Percentiles rank a stretch among this genome's conserved stretches.
Conservation (phyloP, 2,888 invertebrate genomes). For the Lutraria lutraria region DNA sequence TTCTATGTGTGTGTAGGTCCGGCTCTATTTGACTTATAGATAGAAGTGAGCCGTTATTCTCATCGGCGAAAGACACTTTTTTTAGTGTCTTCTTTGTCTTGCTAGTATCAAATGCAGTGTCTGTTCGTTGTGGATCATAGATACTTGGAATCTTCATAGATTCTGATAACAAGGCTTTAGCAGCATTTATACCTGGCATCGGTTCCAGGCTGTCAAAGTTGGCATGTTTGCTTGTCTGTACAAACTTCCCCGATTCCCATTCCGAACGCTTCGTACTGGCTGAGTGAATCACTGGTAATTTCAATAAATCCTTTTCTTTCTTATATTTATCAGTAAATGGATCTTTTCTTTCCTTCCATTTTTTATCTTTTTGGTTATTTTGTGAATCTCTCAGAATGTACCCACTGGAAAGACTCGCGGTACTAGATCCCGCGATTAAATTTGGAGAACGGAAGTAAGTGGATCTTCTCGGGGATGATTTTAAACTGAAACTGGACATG, state of each 20-base stretch:
- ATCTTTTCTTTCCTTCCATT: conserved; percentile 59
- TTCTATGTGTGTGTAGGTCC: not conserved
- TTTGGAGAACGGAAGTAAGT: conserved; percentile 71
- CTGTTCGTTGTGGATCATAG: conserved; percentile 72
- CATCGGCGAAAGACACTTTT: conserved; percentile 71
- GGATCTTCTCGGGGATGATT: conserved; percentile 22
- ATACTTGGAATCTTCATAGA: conserved; percentile 74
- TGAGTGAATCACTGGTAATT: conserved; percentile 71
- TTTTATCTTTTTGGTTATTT: conserved; percentile 31
- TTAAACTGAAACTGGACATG: conserved; percentile 27
- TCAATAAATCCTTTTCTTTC: conserved; percentile 69
- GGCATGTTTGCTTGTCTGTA: conserved; percentile 29
- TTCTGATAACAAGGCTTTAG: conserved; percentile 65
- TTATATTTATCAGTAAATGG: conserved; percentile 56
- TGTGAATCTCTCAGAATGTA: not conserved
- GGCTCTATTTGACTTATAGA: conserved; percentile 48
- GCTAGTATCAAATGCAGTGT: conserved; percentile 62
- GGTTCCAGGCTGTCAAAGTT: conserved; percentile 58
- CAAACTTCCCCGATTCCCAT: conserved; percentile 75
- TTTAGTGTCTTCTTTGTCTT: conserved; percentile 47
- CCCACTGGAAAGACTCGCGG: conserved; percentile 11
- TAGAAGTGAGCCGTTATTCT: conserved; percentile 44
- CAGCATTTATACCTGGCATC: conserved; percentile 70
- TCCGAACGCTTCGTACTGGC: conserved; percentile 61
- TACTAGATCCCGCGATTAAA: conserved; percentile 59